These are phyloP conservation scores for Tokudaia muenninki DNA, from an alignment of 2,797 vertebrate species.

Conservation along the genomic window DNA sequence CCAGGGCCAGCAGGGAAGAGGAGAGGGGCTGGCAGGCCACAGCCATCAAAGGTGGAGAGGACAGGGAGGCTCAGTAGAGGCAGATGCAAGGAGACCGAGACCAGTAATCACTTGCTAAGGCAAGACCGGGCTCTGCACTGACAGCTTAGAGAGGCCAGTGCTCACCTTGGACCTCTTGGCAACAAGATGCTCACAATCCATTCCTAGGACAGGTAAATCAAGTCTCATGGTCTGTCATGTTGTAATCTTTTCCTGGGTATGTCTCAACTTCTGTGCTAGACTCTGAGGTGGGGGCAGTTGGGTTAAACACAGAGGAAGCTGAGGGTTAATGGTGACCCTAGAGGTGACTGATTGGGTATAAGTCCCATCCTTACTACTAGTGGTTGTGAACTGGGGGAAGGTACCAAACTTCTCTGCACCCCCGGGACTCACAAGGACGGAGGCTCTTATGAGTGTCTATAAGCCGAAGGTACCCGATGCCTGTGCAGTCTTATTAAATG, in stretches of 20 bases:
- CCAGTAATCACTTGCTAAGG: not conserved
- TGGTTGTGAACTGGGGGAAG: not conserved
- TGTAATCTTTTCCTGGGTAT: not conserved
- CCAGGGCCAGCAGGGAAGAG: not conserved
- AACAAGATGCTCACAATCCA: not conserved
- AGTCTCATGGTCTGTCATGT: not conserved
- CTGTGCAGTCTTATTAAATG: not conserved
- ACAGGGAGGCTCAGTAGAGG: not conserved
- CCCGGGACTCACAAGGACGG: not conserved
- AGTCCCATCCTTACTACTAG: not conserved
- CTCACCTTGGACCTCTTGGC: not conserved
- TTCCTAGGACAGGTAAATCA: not conserved
- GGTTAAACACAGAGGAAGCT: not conserved
- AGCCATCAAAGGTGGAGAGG: not conserved
- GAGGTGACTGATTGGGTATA: not conserved
- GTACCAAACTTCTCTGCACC: not conserved
- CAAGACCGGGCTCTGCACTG: not conserved
- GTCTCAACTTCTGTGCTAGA: not conserved
- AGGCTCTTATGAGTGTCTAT: not conserved
- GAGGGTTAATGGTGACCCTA: not conserved
- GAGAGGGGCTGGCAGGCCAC: not conserved
- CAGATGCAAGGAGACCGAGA: not conserved
- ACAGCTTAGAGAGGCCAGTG: not conserved
- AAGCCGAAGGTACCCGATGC: not conserved
- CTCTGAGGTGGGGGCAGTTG: not conserved